Evolutionary conservation across 1,140 invertebrate genomes (phyloP), one percentile per base, ranked within the genome.

Genomic region (Brachionus manjavacas): DNA sequence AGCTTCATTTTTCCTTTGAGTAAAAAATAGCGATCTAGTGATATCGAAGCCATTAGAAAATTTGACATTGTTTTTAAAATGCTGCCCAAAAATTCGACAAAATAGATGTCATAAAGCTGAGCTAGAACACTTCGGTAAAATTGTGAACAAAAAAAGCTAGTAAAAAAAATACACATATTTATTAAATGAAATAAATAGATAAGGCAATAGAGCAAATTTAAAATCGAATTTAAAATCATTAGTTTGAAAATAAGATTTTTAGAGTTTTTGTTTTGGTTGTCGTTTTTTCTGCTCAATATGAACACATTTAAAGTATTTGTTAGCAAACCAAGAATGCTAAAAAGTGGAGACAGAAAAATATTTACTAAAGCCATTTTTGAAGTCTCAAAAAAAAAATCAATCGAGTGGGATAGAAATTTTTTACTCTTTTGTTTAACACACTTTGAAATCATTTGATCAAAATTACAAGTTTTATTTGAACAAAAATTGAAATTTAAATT

Each of bases 21-120:
- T 9, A 76, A 2, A 4, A 46, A 46, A 23, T 46, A 76, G 8
- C 72, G 14, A 46, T 76, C 20, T 14, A 46, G 41, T 46, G 72
- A 76, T 9, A 76, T 76, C 16, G 49, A 3, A 46, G 28, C 41
- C 41, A 16, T 23, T 46, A 43, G 16, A 76, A 76, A 23, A 46
- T 76, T 76, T 20, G 72, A 76, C 39, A 76, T 43, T 4, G 41
- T 46, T 76, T 76, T 76, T 23, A 76, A 46, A 46, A 23, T 46
- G 23, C 39, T 76, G 41, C 7, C 23, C 7, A 76, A 20, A 43
- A 46, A 76, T 46, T 76, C 72, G 7, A 46, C 43, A 46, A 76
- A 43, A 49, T 76, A 76, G 11, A 76, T 46, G 16, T 76, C 72
- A 76, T 46, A 76, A 46, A 46, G 16, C 39, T 76, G 72, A 46